Conservation (phyloP, 2,797 vertebrate species). For the Argya squamiceps region DNA sequence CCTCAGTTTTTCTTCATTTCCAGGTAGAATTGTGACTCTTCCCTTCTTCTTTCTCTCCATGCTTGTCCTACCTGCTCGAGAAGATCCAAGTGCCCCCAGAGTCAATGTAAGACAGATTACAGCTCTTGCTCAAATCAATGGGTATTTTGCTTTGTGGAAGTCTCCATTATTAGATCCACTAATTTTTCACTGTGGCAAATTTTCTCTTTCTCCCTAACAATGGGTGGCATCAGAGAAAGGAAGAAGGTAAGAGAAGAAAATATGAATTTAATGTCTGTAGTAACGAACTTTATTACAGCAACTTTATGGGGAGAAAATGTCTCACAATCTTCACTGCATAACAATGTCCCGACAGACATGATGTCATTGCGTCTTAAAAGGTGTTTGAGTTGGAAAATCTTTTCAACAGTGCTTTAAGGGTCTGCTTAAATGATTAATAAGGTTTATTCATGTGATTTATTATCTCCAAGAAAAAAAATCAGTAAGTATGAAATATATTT, state of each 20-base stretch:
- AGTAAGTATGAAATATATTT: constrained; percentile 29
- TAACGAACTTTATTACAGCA: constrained; percentile 45
- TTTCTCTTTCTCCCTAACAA: neutral
- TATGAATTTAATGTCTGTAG: neutral
- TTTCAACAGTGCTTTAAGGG: constrained; percentile 55
- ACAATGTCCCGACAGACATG: constrained; percentile 68
- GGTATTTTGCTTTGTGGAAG: neutral
- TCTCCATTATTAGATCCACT: neutral
- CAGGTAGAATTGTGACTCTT: neutral
- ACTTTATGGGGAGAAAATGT: constrained; percentile 21
- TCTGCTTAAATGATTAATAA: constrained; percentile 70
- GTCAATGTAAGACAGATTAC: neutral
- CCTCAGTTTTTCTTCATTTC: neutral
- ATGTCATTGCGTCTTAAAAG: constrained; percentile 70
- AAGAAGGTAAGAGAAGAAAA: constrained; percentile 42
- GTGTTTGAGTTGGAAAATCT: constrained; percentile 71
- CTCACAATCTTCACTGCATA: constrained; percentile 30
- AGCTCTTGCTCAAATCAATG: neutral
- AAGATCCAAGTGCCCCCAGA: neutral
- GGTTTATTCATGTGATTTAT: constrained; percentile 53
- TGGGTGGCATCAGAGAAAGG: neutral
- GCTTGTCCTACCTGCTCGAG: neutral
- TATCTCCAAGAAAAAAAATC: constrained; percentile 41
- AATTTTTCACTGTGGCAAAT: neutral
- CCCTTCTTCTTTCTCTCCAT: neutral